phyloP scores from a whole-genome alignment of 1,140 invertebrate species.

The Papilio polytes region DNA sequence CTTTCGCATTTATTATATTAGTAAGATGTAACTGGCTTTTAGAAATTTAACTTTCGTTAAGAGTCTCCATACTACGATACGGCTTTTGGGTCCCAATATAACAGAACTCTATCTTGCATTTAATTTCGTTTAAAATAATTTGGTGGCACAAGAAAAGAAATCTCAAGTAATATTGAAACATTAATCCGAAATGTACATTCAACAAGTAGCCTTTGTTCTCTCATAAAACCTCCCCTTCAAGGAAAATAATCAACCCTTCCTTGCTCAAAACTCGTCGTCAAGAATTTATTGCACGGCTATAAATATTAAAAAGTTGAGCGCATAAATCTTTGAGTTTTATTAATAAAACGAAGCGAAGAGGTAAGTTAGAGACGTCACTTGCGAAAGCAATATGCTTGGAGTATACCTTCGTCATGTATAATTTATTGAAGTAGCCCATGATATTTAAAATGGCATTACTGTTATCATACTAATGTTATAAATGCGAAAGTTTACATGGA shows the following conservation, averaged over 20 bases:
- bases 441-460: not conserved
- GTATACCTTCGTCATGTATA: slow-evolving; percentile 30
- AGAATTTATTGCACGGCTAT: slow-evolving; percentile 78
- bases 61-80: too few relatives aligned
- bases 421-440: not conserved
- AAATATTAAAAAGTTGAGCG: slow-evolving; percentile 81
- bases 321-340: slow-evolving; percentile 75
- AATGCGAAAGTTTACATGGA: too few relatives aligned
- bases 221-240: slow-evolving; percentile 55
- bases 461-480: too few relatives aligned
- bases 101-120: not conserved
- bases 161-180: slow-evolving; percentile 19
- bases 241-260: slow-evolving; percentile 77
- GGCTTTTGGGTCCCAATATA: too few relatives aligned
- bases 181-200: slow-evolving; percentile 30
- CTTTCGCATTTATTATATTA: too few relatives aligned
- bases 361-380: slow-evolving; percentile 59
- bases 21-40: not conserved
- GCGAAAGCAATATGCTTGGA: slow-evolving; percentile 55
- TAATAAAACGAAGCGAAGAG: slow-evolving; percentile 64
- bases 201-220: slow-evolving; percentile 38
- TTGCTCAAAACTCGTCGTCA: slow-evolving; percentile 67
- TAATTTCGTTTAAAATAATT: not conserved
- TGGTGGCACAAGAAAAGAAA: not conserved
- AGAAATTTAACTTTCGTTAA: too few relatives aligned